A percentile compares a stretch with the other conserved stretches of the same genome.
Conservation (phyloP, 2,797 vertebrate species). For the Etheostoma nigrum region DNA sequence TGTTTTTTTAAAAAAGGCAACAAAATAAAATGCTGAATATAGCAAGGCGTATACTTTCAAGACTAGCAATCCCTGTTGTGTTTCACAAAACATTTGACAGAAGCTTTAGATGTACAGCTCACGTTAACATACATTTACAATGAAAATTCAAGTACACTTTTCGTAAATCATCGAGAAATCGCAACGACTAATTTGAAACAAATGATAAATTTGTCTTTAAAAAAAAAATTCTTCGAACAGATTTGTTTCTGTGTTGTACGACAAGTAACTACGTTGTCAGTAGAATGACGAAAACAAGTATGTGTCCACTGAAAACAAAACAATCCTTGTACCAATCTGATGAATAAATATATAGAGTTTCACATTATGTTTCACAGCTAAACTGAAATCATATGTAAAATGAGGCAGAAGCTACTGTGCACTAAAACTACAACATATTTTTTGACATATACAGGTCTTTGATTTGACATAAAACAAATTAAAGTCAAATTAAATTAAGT, state of each 20-base stretch:
- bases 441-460: neutral
- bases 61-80: conserved; percentile 53
- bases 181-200: conserved; percentile 39
- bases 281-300: conserved; percentile 31
- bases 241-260: conserved; percentile 16
- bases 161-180: conserved; percentile 8
- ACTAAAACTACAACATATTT: conserved; percentile 10
- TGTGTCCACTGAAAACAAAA: conserved; percentile 11
- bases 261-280: conserved; percentile 22
- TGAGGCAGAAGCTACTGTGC: conserved; percentile 22
- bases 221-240: neutral
- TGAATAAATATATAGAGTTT: conserved; percentile 40
- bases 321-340: neutral
- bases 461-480: conserved; percentile 5
- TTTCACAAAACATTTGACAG: conserved; percentile 47
- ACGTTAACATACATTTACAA: conserved; percentile 44
- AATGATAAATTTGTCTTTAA: conserved; percentile 23
- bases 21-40: conserved; percentile 56
- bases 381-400: conserved; percentile 11
- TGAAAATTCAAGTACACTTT: conserved; percentile 71
- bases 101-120: conserved; percentile 54
- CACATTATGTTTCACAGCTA: conserved; percentile 18
- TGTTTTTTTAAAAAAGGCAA: conserved; percentile 70
- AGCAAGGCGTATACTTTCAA: conserved; percentile 63
- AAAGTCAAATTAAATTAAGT: conserved; percentile 11